Evolutionary conservation across 2,113 vertebrate species (phyloP).

Genomic region (Nothoprocta pentlandii): DNA sequence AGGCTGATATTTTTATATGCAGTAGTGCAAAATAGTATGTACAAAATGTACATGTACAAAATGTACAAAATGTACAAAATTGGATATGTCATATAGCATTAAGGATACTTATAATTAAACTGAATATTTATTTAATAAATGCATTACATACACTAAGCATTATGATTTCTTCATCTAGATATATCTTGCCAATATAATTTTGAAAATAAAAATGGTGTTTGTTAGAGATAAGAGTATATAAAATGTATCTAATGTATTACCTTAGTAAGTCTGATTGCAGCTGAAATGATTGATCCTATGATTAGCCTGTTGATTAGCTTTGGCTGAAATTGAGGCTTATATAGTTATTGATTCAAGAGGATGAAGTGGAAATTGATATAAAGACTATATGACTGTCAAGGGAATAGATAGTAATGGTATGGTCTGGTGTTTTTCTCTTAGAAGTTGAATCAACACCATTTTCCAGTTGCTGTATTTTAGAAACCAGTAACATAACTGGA

Average conservation of each 20-base stretch:
- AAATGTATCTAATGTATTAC: background rate
- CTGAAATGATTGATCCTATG: background rate
- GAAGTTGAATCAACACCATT: background rate
- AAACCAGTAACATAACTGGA: background rate
- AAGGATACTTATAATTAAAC: background rate
- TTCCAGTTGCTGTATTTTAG: background rate
- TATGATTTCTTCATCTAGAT: background rate
- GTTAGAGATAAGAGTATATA: background rate
- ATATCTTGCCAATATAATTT: background rate
- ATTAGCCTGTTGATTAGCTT: background rate
- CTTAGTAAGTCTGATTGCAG: background rate
- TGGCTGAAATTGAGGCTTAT: background rate
- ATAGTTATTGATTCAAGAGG: background rate
- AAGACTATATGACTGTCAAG: background rate
- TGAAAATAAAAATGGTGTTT: background rate
- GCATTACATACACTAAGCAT: background rate
- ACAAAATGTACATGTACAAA: background rate
- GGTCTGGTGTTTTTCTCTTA: background rate
- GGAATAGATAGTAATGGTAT: background rate
- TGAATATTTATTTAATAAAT: background rate
- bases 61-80: background rate
- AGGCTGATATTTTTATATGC: background rate
- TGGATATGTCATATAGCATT: background rate
- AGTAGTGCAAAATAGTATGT: background rate
- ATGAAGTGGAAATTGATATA: background rate